These are phyloP conservation scores for Amphiura filiformis DNA, from an alignment of 35 echinoderm and acorn worm genomes.

Conservation along the genomic window DNA sequence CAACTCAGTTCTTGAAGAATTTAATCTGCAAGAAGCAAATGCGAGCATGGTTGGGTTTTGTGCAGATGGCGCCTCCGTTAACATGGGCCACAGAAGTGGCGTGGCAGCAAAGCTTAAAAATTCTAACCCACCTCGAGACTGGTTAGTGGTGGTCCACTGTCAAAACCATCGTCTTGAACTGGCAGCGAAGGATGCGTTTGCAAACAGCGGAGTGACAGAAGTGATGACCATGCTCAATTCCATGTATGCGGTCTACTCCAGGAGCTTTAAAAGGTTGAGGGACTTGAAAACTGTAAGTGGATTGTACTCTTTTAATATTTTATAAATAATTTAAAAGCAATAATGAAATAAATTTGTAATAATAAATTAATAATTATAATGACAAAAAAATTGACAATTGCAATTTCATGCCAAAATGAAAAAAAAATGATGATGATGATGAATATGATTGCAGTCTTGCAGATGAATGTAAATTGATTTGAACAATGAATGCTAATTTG, in stretches of 20 bases:
- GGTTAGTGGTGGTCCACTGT: slow-evolving; percentile 42
- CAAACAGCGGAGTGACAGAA: neutral
- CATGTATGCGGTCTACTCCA: neutral
- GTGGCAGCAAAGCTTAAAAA: neutral
- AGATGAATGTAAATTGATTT: too few relatives aligned
- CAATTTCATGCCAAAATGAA: too few relatives aligned
- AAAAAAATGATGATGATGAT: too few relatives aligned
- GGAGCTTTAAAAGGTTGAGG: slow-evolving; percentile 16
- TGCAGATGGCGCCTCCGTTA: neutral
- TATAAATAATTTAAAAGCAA: too few relatives aligned
- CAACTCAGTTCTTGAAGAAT: too few relatives aligned
- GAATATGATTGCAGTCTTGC: too few relatives aligned
- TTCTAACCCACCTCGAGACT: neutral
- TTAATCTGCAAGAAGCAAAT: too few relatives aligned
- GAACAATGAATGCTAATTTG: too few relatives aligned
- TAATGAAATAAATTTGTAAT: too few relatives aligned
- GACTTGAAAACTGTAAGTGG: slow-evolving; percentile 11
- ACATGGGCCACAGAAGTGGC: neutral
- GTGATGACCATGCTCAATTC: slow-evolving; percentile 14
- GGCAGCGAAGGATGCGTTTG: slow-evolving; percentile 48
- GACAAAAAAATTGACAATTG: too few relatives aligned
- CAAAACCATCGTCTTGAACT: slow-evolving; percentile 35
- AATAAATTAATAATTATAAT: too few relatives aligned
- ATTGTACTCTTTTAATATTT: too few relatives aligned
- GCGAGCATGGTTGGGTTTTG: neutral